Evolutionary conservation across 2,797 vertebrate genomes (phyloP).

Genomic region (Labeo calbasu): DNA sequence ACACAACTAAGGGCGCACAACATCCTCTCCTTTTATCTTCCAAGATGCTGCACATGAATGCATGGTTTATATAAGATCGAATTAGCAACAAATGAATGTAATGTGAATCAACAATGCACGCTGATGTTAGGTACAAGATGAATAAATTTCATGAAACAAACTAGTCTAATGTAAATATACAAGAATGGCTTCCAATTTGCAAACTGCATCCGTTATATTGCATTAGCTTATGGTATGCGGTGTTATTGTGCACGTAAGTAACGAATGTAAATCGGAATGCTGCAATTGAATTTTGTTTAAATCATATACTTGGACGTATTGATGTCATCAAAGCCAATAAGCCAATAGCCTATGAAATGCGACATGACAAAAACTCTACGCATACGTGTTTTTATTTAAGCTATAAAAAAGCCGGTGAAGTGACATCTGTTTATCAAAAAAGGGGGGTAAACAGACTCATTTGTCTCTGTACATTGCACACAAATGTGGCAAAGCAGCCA

Average conservation of each 20-base stretch:
- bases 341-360: neutral
- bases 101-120: slow-evolving; percentile 39
- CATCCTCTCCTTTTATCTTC: slow-evolving; percentile 63
- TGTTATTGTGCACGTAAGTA: slow-evolving; percentile 1
- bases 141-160: slow-evolving; percentile 42
- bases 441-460: slow-evolving; percentile 49
- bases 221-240: neutral
- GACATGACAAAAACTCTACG: neutral
- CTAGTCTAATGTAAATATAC: slow-evolving; percentile 30
- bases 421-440: slow-evolving; percentile 41
- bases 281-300: slow-evolving; percentile 2
- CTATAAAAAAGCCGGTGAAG: slow-evolving; percentile 31
- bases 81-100: slow-evolving; percentile 56
- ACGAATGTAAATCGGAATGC: neutral
- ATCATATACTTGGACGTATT: neutral
- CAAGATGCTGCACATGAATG: slow-evolving; percentile 57
- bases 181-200: slow-evolving; percentile 16
- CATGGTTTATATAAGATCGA: slow-evolving; percentile 55
- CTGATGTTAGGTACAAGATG: slow-evolving; percentile 45
- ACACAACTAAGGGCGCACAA: slow-evolving; percentile 51
- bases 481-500: slow-evolving; percentile 65
- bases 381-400: slow-evolving; percentile 3
- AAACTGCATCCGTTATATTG: slow-evolving; percentile 7
- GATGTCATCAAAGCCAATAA: neutral
- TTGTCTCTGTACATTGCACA: slow-evolving; percentile 54